These are phyloP conservation scores for Sweltsa coloradensis DNA, from an alignment of 1,140 invertebrate species.

Conservation along the genomic window DNA sequence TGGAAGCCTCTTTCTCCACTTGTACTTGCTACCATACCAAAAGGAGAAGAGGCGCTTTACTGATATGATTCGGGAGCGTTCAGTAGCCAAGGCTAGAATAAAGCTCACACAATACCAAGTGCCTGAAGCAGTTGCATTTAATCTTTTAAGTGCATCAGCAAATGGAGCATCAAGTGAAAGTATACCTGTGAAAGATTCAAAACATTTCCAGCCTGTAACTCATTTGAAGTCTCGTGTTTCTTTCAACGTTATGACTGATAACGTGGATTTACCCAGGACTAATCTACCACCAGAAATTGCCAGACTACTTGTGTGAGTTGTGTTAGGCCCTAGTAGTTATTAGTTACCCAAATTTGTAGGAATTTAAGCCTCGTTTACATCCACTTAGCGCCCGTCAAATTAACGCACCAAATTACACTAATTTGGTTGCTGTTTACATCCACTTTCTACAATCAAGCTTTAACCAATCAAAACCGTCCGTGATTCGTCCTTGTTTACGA, in stretches of 20 bases:
- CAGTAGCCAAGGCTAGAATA: conserved; percentile 39
- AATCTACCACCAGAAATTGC: conserved; percentile 47
- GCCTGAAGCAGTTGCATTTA: conserved; percentile 61
- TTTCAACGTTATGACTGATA: conserved; percentile 50
- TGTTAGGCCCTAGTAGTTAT: not conserved
- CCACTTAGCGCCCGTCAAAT: not conserved
- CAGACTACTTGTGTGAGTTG: conserved; percentile 37
- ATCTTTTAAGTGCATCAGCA: conserved; percentile 49
- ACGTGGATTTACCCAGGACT: conserved; percentile 40
- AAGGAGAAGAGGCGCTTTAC: conserved; percentile 22
- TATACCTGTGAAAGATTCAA: conserved; percentile 14
- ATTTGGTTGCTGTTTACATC: not conserved
- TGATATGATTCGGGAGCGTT: conserved; percentile 34
- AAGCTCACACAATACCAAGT: conserved; percentile 53
- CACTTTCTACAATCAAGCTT: too few relatives aligned
- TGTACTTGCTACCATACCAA: conserved; percentile 36
- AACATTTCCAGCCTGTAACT: conserved; percentile 31
- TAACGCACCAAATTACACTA: not conserved
- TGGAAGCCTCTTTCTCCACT: conserved; percentile 60
- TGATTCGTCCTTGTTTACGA: too few relatives aligned
- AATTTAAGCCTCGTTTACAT: not conserved
- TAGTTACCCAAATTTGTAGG: too few relatives aligned
- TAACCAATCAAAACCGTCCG: not conserved
- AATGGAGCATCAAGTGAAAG: conserved; percentile 15
- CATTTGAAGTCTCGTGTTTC: conserved; percentile 48